Conservation (phyloP, 2,797 vertebrate species). For the Tinamus major region DNA sequence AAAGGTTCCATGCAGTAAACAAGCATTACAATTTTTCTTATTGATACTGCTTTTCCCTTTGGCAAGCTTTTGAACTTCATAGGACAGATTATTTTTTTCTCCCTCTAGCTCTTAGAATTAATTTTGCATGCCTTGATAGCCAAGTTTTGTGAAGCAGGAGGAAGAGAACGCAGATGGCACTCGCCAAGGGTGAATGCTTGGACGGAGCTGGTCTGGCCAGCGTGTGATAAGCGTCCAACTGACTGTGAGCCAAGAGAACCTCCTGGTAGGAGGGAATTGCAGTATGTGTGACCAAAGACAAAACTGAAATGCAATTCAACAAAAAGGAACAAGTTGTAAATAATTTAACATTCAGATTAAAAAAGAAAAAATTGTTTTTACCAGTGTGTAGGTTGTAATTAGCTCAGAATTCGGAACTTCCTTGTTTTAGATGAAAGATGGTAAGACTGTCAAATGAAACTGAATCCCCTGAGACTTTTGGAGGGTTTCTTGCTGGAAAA, state of each 20-base stretch:
- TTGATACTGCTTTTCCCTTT: slow-evolving; percentile 25
- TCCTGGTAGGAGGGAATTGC: background rate
- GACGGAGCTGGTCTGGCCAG: background rate
- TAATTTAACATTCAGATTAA: background rate
- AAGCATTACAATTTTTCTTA: slow-evolving; percentile 4
- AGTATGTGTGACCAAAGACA: background rate
- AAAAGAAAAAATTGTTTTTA: background rate
- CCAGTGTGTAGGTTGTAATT: background rate
- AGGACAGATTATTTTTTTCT: background rate
- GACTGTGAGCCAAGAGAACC: background rate
- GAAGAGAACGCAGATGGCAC: background rate
- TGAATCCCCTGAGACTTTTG: background rate
- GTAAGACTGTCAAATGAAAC: background rate
- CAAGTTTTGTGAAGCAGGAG: slow-evolving; percentile 2
- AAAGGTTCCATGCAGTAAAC: slow-evolving; percentile 13
- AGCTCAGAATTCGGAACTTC: background rate
- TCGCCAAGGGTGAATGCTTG: background rate
- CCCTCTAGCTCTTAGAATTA: slow-evolving; percentile 15
- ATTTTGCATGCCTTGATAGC: slow-evolving; percentile 3
- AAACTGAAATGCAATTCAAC: background rate
- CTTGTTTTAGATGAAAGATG: background rate
- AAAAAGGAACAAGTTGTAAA: background rate
- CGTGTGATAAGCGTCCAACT: fast-evolving
- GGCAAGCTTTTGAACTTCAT: slow-evolving; percentile 41
- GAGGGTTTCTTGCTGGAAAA: background rate